Evolutionary conservation across 1,140 invertebrate species (phyloP), one percentile per base, ranked within the genome.

Genomic region (Drosophila tristis): DNA sequence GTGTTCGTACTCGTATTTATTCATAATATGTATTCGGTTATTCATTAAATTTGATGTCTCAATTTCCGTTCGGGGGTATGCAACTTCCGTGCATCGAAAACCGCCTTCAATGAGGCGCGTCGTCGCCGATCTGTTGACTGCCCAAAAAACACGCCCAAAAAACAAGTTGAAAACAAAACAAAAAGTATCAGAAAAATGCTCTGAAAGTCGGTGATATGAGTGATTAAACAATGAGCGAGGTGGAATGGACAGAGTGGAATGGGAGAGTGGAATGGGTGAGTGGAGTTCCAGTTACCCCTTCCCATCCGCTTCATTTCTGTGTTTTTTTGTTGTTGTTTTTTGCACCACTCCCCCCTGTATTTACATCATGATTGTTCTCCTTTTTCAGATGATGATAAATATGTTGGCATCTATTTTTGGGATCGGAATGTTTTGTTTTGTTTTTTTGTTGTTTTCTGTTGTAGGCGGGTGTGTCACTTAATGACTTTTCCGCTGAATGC

Each of bases 311-410:
- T 31, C 25, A 8, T 47, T 35, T 44, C 29, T 58, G 59, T 49
- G 31, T 39, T 44, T 16, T 16, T 16, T n/a, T n/a, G 20, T 58
- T 16, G 16, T 16, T 16, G n/a, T 16, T 16, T 49, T 77, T 73
- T 74, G 43, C 42, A 56, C 65, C 65, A 68, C 57, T 65, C 66
- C 66, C 31, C 43, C 39, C 13, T 42, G 11, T 16, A 16, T 39
- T 67, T 70, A 70, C 66, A 57, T 56, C 66, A 50, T 56, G 26
- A 55, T 80, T 76, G 64, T 61, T 51, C 57, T 23, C 57, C 25
- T 53, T 74, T 61, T 61, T 64, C 76, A 71, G 78, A 75, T 89
- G 82, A 82, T 87, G 63, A 89, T 76, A 89, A 87, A 87, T 89
- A 72, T 76, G 78, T 57, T 65, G 60, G 66, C 72, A 89, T 87